These are phyloP conservation scores for Ephialtes manifestator DNA, from an alignment of 2,888 invertebrate species.

Conservation along the genomic window DNA sequence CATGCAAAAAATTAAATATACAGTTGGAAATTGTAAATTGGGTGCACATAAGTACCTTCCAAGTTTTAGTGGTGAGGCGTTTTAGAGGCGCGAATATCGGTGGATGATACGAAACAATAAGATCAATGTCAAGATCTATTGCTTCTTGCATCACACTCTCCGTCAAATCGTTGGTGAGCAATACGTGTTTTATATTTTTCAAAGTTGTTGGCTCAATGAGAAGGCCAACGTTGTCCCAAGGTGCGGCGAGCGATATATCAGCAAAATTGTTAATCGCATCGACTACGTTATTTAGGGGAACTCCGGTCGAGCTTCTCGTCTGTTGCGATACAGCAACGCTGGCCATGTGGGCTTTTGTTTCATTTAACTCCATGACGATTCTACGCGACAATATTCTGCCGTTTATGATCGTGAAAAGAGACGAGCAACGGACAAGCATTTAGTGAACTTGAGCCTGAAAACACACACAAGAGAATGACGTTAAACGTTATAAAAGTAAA, in stretches of 20 bases:
- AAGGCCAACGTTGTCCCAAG: constrained; percentile 98
- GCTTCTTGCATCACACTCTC: constrained; percentile 95
- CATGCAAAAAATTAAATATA: no score
- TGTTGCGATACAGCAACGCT: background rate
- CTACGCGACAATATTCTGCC: background rate
- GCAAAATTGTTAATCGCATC: constrained; percentile 90
- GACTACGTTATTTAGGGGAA: constrained; percentile 87
- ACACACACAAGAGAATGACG: background rate
- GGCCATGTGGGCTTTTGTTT: constrained; percentile 48
- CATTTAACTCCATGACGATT: background rate
- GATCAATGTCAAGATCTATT: constrained; percentile 88
- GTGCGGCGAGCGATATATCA: constrained; percentile 91
- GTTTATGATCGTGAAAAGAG: background rate
- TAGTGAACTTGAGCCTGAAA: constrained; percentile 19
- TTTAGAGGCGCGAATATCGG: constrained; percentile 96
- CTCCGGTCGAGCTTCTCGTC: constrained; percentile 79
- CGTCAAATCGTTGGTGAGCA: constrained; percentile 97
- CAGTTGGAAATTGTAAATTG: background rate
- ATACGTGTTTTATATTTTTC: constrained; percentile 88
- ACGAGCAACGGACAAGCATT: constrained; percentile 35
- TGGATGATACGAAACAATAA: constrained; percentile 98
- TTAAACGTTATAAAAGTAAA: background rate
- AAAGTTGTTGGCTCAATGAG: constrained; percentile 91
- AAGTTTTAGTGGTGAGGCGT: constrained; percentile 88
- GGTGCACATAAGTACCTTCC: constrained; percentile 88